A percentile compares a stretch with the other conserved stretches of the same genome.
These are phyloP conservation scores for Rhadinocentrus ornatus DNA, from an alignment of 2,797 vertebrate genomes.

Conservation along the genomic window DNA sequence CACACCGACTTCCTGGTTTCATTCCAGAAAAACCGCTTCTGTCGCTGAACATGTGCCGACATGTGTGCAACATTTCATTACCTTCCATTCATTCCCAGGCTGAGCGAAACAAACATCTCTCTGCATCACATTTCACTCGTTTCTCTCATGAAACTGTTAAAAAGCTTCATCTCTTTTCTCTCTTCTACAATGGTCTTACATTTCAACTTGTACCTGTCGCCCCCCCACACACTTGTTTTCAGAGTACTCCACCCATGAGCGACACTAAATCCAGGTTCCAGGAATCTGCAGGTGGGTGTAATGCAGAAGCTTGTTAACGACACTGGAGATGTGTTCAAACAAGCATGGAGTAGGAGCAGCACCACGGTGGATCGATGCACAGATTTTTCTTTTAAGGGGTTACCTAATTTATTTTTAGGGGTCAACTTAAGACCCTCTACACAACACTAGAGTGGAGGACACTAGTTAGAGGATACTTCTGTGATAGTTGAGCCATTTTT, in stretches of 20 bases:
- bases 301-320: background rate
- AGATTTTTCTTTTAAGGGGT: background rate
- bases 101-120: background rate
- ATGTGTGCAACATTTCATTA: constrained; percentile 5
- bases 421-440: constrained; percentile 1
- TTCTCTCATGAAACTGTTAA: background rate
- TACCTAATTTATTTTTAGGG: background rate
- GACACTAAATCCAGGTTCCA: constrained; percentile 7
- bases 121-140: background rate
- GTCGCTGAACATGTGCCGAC: background rate
- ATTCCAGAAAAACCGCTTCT: constrained; percentile 19
- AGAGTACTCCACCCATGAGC: constrained; percentile 8
- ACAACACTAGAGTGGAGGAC: background rate
- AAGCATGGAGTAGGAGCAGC: background rate
- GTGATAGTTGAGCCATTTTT: no score
- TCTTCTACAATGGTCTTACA: background rate
- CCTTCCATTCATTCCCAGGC: constrained; percentile 1
- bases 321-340: background rate
- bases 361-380: background rate
- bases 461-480: no score
- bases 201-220: background rate
- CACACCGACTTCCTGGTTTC: constrained; percentile 20
- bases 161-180: background rate
- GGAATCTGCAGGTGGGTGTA: constrained; percentile 2
- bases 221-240: constrained; percentile 1